Percentiles rank a stretch among this genome's conserved stretches.
phyloP scores from a whole-genome alignment of 2,113 vertebrate species.

The Rhinopomastus cyanomelas region DNA sequence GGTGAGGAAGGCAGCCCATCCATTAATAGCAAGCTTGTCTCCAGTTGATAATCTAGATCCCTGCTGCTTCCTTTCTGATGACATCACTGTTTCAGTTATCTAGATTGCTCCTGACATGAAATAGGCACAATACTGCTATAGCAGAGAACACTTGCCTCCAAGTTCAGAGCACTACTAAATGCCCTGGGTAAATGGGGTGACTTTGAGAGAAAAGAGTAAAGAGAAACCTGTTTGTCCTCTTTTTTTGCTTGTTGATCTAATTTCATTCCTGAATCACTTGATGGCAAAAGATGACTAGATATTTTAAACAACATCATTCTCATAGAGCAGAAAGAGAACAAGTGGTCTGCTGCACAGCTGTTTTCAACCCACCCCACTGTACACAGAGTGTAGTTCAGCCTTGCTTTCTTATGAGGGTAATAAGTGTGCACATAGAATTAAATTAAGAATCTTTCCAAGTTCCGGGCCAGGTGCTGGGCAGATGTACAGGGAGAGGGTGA shows the following conservation, averaged over 20 bases:
- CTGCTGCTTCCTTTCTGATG: slow-evolving; percentile 32
- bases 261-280: slow-evolving; percentile 44
- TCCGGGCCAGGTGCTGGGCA: slow-evolving; percentile 66
- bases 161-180: not conserved
- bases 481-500: slow-evolving; percentile 22
- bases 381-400: not conserved
- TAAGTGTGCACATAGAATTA: slow-evolving; percentile 40
- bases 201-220: not conserved
- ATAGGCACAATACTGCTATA: not conserved
- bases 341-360: slow-evolving; percentile 57
- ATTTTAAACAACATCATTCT: not conserved
- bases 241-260: not conserved
- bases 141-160: not conserved
- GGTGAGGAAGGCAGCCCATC: not conserved
- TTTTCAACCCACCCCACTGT: slow-evolving; percentile 49
- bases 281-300: slow-evolving; percentile 43
- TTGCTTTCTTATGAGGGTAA: slow-evolving; percentile 44
- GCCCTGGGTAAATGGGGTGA: slow-evolving; percentile 23
- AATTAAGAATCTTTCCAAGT: slow-evolving; percentile 59
- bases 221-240: not conserved
- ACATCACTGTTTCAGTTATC: slow-evolving; percentile 25
- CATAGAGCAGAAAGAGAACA: slow-evolving; percentile 24
- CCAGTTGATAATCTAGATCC: not conserved
- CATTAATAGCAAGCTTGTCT: not conserved
- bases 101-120: not conserved